Evolutionary conservation across 2,113 vertebrate genomes (phyloP).

Genomic region (Pagrus major): DNA sequence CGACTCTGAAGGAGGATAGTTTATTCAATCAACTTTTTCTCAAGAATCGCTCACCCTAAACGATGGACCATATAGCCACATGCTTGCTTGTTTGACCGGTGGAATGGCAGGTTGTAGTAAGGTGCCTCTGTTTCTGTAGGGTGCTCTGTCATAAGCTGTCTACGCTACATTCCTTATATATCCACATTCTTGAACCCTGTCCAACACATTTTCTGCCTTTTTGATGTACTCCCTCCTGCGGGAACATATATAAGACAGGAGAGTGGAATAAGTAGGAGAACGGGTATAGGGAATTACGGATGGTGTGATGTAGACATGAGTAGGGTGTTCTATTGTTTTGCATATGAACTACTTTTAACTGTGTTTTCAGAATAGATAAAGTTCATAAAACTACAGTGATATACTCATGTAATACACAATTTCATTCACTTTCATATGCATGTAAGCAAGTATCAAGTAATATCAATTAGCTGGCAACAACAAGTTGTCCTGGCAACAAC

Average conservation of each 20-base stretch:
- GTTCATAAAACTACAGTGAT: too few species aligned
- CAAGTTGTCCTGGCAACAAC: too few species aligned
- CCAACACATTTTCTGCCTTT: background rate
- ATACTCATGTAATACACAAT: too few species aligned
- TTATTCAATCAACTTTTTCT: too few species aligned
- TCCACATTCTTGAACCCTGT: constrained; percentile 21
- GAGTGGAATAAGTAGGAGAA: background rate
- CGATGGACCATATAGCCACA: background rate
- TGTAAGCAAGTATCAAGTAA: too few species aligned
- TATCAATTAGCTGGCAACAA: too few species aligned
- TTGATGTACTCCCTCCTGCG: constrained; percentile 16
- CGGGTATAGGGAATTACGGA: background rate
- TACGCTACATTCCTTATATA: background rate
- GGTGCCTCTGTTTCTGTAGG: background rate
- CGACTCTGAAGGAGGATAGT: too few species aligned
- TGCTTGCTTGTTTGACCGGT: background rate
- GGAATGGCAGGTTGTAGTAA: background rate
- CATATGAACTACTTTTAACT: too few species aligned
- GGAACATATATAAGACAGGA: background rate
- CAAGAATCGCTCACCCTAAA: too few species aligned
- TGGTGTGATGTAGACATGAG: background rate
- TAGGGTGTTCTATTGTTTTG: too few species aligned
- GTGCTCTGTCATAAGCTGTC: background rate
- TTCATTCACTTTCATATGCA: too few species aligned
- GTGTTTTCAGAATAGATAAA: too few species aligned